Evolutionary conservation across 2,113 vertebrate species (phyloP), one percentile per base, ranked within the genome.

Genomic region (Tachysurus vachellii): DNA sequence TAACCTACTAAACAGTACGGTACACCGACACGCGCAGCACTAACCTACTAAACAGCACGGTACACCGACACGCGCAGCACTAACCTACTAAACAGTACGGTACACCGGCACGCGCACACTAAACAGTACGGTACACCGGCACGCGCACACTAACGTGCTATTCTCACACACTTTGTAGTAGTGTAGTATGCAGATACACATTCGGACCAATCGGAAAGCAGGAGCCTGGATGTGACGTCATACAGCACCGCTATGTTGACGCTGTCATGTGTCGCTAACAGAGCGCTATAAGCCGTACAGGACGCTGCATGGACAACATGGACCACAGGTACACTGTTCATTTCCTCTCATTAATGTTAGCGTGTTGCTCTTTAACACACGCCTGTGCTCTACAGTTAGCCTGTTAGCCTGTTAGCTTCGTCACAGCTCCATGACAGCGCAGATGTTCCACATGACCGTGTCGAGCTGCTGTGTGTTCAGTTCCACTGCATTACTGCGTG

Each of bases 311-410:
- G 53, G 79, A 23, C 66, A n/a, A 76, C 81, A 88, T 86, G 87
- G 68, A 86, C 23, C 59, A 50, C 66, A 90, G 89, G 89, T 90
- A 88, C 77, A 75, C 10, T 26, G 7, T 62, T 57, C 0, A 36
- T 80, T 73, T 53, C 14, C 44, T 57, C 53, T 14, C 11, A 53
- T 7, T 0, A n/a, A 0, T 0, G 13, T 16, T 76, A 64, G 50
- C 12, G 4, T 31, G 31, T 9, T 68, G 14, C 26, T 31, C 14
- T 56, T 42, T 42, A 47, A 42, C 5, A 71, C 2, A 70, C 54
- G 56, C 9, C 19, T 47, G 62, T 57, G 13, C 36, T 80, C 66
- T 23, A 80, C 16, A 42, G 57, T 19, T 79, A 59, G 31, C 23
- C 80, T 31, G 76, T 28, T 82, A 82, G 83, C 86, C 53, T 56